Evolutionary conservation across 2,113 vertebrate genomes (phyloP), one percentile per base, ranked within the genome.

Genomic region (Cebidichthys violaceus): DNA sequence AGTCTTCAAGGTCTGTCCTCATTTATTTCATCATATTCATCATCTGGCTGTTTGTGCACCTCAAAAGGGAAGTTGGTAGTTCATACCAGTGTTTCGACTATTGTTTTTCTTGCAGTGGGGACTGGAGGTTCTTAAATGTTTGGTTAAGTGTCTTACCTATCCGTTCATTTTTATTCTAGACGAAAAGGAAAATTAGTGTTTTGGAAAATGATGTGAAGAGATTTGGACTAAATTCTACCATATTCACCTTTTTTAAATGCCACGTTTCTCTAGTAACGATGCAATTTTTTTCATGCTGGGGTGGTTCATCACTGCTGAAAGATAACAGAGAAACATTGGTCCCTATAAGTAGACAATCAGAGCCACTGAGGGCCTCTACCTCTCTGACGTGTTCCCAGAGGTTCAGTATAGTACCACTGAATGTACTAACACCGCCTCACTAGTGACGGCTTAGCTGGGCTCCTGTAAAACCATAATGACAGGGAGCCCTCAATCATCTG

Each of bases 401-500:
- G 87, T 89, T 88, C 89, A 92, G 88, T 86, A 88, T 70, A 88
- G 85, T 90, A 85, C 84, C 86, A 18, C 70, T 92, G 91, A 92
- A 94, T 93, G 92, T 93, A 92, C 89, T 61, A 84, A 90, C 85
- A 91, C 93, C 93, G 90, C 93, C 90, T 92, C 89, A 94, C 93
- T 94, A 93, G 93, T 94, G 93, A 94, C 65, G 87, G 90, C 89
- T 88, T 60, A 81, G 79, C 79, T 81, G 78, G 86, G 77, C 86
- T 89, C 68, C 86, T 78, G 74, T 86, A 52, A 75, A 60, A 82
- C 83, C 80, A 52, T 79, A 89, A 74, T 41, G 70, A 83, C 78
- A 78, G 33, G 84, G 78, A 87, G 78, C 61, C 72, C 70, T 79
- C 29, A 61, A 87, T 89, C 86, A 88, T 77, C 70, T 77, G 72